Conservation (phyloP, 2,113 vertebrate genomes). For the Sitta europaea region DNA sequence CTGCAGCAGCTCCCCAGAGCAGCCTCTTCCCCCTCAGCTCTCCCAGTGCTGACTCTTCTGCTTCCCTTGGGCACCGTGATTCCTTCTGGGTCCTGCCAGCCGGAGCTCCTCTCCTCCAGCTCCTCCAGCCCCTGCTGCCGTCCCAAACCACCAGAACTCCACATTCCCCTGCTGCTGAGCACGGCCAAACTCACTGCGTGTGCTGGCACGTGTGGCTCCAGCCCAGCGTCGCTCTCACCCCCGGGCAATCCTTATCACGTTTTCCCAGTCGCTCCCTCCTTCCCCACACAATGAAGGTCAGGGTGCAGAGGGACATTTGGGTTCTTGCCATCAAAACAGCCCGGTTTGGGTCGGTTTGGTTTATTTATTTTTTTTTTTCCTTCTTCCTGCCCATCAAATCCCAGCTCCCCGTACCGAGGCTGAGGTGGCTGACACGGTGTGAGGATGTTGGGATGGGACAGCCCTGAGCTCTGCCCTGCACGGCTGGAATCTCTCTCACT, state of each 20-base stretch:
- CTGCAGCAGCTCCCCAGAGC: background rate
- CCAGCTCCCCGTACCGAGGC: background rate
- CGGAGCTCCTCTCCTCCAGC: background rate
- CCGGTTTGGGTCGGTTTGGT: background rate
- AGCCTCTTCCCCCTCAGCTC: background rate
- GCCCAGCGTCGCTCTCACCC: background rate
- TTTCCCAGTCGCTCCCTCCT: constrained; percentile 38
- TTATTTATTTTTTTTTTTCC: background rate
- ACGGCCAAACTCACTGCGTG: background rate
- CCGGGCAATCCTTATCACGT: constrained; percentile 16
- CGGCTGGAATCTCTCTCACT: background rate
- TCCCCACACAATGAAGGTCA: constrained; percentile 62
- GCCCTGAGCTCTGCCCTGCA: background rate
- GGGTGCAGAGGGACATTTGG: background rate
- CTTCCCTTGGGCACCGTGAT: fast-evolving
- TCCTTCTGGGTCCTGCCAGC: background rate
- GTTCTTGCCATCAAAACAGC: constrained; percentile 33
- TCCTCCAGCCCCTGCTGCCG: background rate
- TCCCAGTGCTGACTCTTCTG: background rate
- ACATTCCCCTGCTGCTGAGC: background rate
- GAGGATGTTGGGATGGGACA: background rate
- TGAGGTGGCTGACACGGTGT: fast-evolving
- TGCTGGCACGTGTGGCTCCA: background rate
- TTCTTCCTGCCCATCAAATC: constrained; percentile 8
- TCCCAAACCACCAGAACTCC: fast-evolving